These are phyloP conservation scores for Leptodactylus fallax DNA, from an alignment of 2,797 vertebrate genomes.

Conservation along the genomic window DNA sequence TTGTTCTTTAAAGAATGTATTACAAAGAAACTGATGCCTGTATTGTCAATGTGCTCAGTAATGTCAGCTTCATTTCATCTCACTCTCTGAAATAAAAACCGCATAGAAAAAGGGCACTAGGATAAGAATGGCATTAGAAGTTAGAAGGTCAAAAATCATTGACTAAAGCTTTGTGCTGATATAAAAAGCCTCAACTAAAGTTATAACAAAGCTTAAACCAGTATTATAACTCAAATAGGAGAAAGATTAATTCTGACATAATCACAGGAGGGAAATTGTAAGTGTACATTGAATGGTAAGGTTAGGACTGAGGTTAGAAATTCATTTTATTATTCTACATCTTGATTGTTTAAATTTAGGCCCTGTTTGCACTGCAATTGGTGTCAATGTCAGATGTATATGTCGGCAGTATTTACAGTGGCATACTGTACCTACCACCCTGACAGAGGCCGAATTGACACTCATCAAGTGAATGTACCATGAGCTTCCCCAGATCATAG, in stretches of 20 bases:
- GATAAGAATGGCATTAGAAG: slow-evolving; percentile 46
- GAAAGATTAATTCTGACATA: neutral
- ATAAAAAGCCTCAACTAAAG: slow-evolving; percentile 33
- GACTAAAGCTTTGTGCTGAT: slow-evolving; percentile 33
- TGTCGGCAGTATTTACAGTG: no score
- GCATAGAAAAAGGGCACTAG: slow-evolving; percentile 51
- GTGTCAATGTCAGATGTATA: no score
- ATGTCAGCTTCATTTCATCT: slow-evolving; percentile 58
- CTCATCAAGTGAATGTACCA: no score
- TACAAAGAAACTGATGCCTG: slow-evolving; percentile 48
- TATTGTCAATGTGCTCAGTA: slow-evolving; percentile 57
- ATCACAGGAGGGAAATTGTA: neutral
- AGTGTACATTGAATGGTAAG: neutral
- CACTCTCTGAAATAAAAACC: slow-evolving; percentile 51
- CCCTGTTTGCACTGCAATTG: neutral
- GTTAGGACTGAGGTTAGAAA: neutral
- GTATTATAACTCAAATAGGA: neutral
- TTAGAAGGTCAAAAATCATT: slow-evolving; percentile 55
- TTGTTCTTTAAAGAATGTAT: slow-evolving; percentile 51
- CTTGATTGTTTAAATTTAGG: neutral
- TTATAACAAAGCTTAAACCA: neutral
- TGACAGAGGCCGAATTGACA: no score
- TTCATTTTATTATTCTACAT: neutral
- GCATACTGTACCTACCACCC: no score
- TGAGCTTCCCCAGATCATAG: no score